Percentiles rank a stretch among this genome's conserved stretches.
Evolutionary conservation across 2,888 invertebrate species (phyloP).

Genomic region (Apotomis betuletana): DNA sequence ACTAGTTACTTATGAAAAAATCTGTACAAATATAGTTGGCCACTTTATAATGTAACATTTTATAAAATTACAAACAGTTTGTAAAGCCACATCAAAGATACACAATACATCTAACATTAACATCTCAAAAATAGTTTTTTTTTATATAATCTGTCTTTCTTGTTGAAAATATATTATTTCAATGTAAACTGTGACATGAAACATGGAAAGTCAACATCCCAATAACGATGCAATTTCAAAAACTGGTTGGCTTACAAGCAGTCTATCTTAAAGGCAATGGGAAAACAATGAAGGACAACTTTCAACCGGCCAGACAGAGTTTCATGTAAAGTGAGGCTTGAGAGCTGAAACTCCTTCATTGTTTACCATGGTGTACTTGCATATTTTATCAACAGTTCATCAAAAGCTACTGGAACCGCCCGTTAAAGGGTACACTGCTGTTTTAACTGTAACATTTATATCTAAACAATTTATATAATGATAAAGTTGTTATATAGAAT

Average conservation of each 20-base stretch:
- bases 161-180: background rate
- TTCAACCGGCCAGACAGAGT: background rate
- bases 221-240: background rate
- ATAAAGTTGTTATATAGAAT: background rate
- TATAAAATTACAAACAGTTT: constrained; percentile 51
- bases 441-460: constrained; percentile 14
- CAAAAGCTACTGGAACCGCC: background rate
- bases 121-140: constrained; percentile 23
- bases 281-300: background rate
- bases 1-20: constrained; percentile 57
- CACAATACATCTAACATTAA: constrained; percentile 39
- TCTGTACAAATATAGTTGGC: constrained; percentile 59
- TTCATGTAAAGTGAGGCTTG: background rate
- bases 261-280: background rate
- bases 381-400: background rate
- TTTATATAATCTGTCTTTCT: background rate
- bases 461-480: constrained; percentile 6
- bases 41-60: constrained; percentile 50
- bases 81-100: constrained; percentile 44
- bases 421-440: background rate
- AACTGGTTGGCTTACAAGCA: background rate
- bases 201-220: constrained; percentile 4
- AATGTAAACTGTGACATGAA: constrained; percentile 14
- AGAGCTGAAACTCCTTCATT: background rate
- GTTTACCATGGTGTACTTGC: background rate